Evolutionary conservation across 2,113 vertebrate genomes (phyloP).

Genomic region (Bothrops jararaca): DNA sequence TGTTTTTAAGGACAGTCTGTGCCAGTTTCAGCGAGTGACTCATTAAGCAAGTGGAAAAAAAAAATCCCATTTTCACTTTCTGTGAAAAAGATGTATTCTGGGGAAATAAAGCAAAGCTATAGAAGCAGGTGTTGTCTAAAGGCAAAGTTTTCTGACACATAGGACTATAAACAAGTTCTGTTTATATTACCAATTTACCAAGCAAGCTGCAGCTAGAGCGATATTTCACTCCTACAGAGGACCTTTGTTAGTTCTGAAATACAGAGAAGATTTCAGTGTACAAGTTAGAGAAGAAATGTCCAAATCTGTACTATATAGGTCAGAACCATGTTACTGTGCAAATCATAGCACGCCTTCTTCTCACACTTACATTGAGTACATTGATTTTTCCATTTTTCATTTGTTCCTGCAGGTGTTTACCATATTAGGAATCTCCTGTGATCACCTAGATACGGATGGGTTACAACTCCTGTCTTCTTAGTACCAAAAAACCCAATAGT

Average conservation of each 20-base stretch:
- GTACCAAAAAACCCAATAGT: background rate
- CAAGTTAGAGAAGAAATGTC: background rate
- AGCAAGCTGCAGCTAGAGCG: constrained; percentile 2
- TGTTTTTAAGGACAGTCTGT: constrained; percentile 69
- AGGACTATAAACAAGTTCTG: constrained; percentile 36
- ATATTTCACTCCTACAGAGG: constrained; percentile 14
- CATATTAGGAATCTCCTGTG: constrained; percentile 14
- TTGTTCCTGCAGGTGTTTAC: constrained; percentile 20
- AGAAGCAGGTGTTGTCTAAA: constrained; percentile 73
- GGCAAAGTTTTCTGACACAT: constrained; percentile 53
- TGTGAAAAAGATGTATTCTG: constrained; percentile 59
- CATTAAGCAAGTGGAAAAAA: constrained; percentile 71
- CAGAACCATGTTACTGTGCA: background rate
- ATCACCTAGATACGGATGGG: background rate
- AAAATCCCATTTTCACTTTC: constrained; percentile 64
- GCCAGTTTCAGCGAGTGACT: constrained; percentile 74
- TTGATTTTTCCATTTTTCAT: background rate
- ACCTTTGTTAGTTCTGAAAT: constrained; percentile 12
- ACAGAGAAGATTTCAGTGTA: background rate
- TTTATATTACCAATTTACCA: constrained; percentile 38
- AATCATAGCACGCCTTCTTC: background rate
- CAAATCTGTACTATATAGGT: accelerated
- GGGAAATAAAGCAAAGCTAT: constrained; percentile 46
- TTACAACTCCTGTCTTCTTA: background rate
- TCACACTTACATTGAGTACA: background rate